phyloP scores from a whole-genome alignment of 2,888 invertebrate genomes.

The Apotomis betuletana region DNA sequence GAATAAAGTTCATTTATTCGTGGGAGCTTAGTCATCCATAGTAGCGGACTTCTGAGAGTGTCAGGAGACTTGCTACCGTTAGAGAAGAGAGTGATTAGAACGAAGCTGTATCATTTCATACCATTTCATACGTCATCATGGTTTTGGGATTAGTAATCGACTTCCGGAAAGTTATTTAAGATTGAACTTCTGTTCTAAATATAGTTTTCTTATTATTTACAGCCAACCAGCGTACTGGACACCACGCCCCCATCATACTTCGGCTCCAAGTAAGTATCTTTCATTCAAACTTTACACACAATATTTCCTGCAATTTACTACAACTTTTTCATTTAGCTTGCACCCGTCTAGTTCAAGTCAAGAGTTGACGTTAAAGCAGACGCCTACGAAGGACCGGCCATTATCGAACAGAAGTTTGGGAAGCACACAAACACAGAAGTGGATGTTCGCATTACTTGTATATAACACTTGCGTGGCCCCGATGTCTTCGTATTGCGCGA shows the following conservation, averaged over 20 bases:
- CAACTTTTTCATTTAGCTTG: conserved; percentile 26
- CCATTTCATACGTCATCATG: no score
- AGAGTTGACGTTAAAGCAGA: conserved; percentile 7
- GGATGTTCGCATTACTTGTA: conserved; percentile 74
- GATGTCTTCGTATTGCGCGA: conserved; percentile 73
- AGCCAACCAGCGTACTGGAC: conserved; percentile 67
- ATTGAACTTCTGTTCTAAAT: no score
- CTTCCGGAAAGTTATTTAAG: no score
- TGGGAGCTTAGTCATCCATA: no score
- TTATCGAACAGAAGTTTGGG: conserved; percentile 48
- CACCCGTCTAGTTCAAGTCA: conserved; percentile 15
- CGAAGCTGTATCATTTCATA: no score
- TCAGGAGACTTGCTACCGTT: no score
- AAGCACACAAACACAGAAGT: conserved; percentile 59
- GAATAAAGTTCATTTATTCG: no score
- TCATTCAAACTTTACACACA: not conserved
- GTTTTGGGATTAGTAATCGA: no score
- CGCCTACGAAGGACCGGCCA: conserved; percentile 48
- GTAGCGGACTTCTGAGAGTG: no score
- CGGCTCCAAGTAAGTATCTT: conserved; percentile 65
- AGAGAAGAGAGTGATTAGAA: no score
- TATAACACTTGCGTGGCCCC: conserved; percentile 76
- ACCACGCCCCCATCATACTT: conserved; percentile 68
- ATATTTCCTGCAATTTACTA: conserved; percentile 1
- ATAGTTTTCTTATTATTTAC: conserved; percentile 42